These are phyloP conservation scores for Bathynomus jamesi DNA, from an alignment of 1,140 invertebrate genomes.

Conservation along the genomic window DNA sequence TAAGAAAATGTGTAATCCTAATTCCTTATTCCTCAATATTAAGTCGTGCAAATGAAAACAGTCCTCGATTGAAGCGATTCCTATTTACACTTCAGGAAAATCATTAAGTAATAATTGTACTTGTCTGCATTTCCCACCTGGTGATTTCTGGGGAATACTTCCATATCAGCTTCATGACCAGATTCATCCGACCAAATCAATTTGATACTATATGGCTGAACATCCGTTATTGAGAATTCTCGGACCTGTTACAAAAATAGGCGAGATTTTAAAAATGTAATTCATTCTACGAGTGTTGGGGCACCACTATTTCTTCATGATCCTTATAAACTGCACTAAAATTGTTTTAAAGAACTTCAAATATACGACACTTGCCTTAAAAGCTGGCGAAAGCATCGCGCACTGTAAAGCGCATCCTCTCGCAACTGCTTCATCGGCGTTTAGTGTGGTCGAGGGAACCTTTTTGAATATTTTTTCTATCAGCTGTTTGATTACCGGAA, in stretches of 20 bases:
- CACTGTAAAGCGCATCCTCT: conserved; percentile 93
- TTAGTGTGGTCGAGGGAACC: conserved; percentile 85
- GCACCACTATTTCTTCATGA: no score
- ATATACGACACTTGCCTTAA: conserved; percentile 55
- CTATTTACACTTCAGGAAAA: background rate
- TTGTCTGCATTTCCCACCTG: no score
- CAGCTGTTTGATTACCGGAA: conserved; percentile 82
- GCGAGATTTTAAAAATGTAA: no score
- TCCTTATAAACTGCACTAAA: no score
- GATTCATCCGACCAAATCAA: conserved; percentile 71
- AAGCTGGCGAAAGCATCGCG: conserved; percentile 92
- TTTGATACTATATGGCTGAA: conserved; percentile 83
- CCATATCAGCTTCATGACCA: conserved; percentile 59
- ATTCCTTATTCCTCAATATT: no score
- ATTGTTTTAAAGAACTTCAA: no score
- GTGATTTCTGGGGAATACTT: conserved; percentile 82
- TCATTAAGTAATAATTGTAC: no score
- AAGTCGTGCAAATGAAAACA: no score
- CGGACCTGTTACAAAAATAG: conserved; percentile 60
- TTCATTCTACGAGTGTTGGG: no score
- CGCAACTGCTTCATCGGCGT: conserved; percentile 94
- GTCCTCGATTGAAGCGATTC: no score
- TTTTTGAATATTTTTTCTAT: conserved; percentile 79
- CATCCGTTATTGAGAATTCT: conserved; percentile 87
- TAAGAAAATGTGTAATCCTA: no score